These are phyloP conservation scores for Apamea epomidion DNA, from an alignment of 2,888 invertebrate species.

Conservation along the genomic window DNA sequence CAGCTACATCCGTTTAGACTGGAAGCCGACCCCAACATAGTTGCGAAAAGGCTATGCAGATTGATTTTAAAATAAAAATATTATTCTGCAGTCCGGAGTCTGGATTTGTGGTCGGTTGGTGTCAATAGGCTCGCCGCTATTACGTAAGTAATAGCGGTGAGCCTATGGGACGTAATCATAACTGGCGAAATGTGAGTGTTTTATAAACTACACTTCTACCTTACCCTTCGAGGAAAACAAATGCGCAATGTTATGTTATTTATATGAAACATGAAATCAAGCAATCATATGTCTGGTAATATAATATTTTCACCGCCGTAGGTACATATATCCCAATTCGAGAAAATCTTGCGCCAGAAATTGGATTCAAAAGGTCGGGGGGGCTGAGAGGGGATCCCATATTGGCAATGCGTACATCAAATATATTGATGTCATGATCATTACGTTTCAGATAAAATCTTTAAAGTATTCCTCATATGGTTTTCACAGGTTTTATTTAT, in stretches of 20 bases:
- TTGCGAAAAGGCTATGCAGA: not conserved
- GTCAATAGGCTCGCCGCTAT: too few relatives aligned
- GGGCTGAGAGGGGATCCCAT: slow-evolving; percentile 18
- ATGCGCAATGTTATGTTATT: not conserved
- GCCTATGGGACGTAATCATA: too few relatives aligned
- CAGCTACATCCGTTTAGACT: not conserved
- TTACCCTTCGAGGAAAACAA: not conserved
- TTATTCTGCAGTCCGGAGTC: not conserved
- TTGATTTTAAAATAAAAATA: not conserved
- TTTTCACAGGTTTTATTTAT: slow-evolving; percentile 16
- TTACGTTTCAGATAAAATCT: slow-evolving; percentile 45
- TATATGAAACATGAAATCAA: slow-evolving; percentile 10
- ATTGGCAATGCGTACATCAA: slow-evolving; percentile 50
- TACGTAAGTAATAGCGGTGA: too few relatives aligned
- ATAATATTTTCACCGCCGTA: slow-evolving; percentile 39
- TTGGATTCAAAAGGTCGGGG: slow-evolving; percentile 56
- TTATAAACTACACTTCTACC: not conserved
- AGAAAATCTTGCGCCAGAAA: slow-evolving; percentile 30
- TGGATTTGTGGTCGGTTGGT: not conserved
- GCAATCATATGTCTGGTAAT: slow-evolving; percentile 25
- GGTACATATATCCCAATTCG: slow-evolving; percentile 14
- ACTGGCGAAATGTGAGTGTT: not conserved
- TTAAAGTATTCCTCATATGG: slow-evolving; percentile 22
- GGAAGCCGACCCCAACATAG: not conserved
- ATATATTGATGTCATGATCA: slow-evolving; percentile 49